A percentile compares a stretch with the other conserved stretches of the same genome.
Conservation (phyloP, 2,797 vertebrate species). For the Silurus aristotelis region DNA sequence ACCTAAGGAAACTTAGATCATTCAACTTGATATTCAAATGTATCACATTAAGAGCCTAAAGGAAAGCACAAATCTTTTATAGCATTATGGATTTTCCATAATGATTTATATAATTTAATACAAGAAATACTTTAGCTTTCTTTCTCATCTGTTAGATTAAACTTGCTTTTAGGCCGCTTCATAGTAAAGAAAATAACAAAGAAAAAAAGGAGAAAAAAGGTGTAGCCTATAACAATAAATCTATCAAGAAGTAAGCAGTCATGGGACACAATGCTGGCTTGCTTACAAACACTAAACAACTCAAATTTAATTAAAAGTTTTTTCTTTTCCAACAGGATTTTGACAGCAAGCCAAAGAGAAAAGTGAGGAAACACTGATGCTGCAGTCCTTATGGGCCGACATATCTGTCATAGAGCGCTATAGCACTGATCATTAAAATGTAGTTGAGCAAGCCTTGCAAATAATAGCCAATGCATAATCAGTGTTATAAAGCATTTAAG, state of each 20-base stretch:
- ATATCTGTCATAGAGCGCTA: slow-evolving; percentile 57
- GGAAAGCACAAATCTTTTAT: not conserved
- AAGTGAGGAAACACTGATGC: slow-evolving; percentile 33
- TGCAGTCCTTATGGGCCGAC: slow-evolving; percentile 49
- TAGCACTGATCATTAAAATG: slow-evolving; percentile 44
- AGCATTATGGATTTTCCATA: not conserved
- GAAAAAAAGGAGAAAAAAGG: too few relatives aligned
- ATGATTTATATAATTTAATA: not conserved
- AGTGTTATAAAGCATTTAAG: slow-evolving; percentile 15
- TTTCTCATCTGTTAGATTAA: not conserved
- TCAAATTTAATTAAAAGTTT: slow-evolving; percentile 17
- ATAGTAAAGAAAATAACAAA: not conserved
- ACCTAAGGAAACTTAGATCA: not conserved
- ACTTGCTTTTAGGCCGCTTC: not conserved
- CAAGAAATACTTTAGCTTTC: not conserved
- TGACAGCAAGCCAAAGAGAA: slow-evolving; percentile 8
- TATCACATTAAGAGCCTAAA: not conserved
- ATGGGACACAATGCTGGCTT: not conserved
- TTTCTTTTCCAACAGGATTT: not conserved
- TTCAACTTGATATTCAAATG: not conserved
- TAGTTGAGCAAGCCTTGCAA: slow-evolving; percentile 46
- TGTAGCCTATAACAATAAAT: not conserved
- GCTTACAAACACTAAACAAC: slow-evolving; percentile 15
- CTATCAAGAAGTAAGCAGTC: not conserved
- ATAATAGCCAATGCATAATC: slow-evolving; percentile 23